phyloP scores from a whole-genome alignment of 2,888 invertebrate genomes.

The Pachycephus smyrnensis region DNA sequence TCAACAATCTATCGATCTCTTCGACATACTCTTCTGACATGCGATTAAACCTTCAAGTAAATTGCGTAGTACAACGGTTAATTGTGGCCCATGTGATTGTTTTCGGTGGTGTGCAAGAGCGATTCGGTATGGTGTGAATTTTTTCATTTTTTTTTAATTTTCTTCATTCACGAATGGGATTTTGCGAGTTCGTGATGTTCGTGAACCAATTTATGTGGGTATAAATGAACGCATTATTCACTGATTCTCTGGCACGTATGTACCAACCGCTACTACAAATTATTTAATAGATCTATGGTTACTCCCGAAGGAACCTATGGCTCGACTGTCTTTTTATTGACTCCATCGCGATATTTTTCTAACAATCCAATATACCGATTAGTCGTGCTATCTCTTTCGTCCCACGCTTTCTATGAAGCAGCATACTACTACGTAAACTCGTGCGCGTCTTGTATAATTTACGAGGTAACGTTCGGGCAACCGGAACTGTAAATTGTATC shows the following conservation, averaged over 20 bases:
- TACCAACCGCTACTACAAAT: background rate
- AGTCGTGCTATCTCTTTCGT: background rate
- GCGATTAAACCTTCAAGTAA: background rate
- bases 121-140: background rate
- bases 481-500: slow-evolving; percentile 62
- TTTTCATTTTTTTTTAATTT: background rate
- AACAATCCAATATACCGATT: background rate
- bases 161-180: background rate
- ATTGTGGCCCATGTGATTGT: background rate
- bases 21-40: background rate
- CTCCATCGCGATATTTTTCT: slow-evolving; percentile 22
- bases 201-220: background rate
- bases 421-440: background rate
- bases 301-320: background rate
- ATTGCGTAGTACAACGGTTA: background rate
- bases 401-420: background rate
- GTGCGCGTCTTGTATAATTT: background rate
- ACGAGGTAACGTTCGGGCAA: slow-evolving; percentile 1
- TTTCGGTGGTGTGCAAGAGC: background rate
- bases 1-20: background rate
- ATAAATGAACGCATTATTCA: background rate
- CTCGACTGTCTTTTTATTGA: slow-evolving; percentile 13
- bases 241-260: background rate
- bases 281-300: background rate
- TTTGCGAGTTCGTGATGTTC: background rate